Base-by-base conservation (phyloP, 1,140 invertebrate species). In the Zaprionus taronus region DNA sequence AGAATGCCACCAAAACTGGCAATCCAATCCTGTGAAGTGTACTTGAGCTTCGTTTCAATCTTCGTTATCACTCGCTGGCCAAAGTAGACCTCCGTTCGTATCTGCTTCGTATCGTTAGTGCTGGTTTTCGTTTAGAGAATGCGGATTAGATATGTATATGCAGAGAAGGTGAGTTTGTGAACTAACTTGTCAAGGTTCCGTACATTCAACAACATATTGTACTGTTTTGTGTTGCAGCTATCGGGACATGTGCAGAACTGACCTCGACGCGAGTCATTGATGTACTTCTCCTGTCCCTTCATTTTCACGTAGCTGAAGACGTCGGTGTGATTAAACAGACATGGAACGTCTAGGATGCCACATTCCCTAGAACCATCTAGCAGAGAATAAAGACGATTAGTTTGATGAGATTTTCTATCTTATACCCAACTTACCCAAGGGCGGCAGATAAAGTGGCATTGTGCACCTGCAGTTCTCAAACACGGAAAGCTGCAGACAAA, bases 1-100 rank as follows among this genome's bases (percentile, higher is more conserved):
- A 93, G 64, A 20, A 93, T 91, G n/a, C 93, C 91, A 5, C 93
- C 93, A 68, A 93, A 92, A 15, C 81, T 77, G 11, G 79, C 81
- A 11, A 91, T 6, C 49, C 79, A 64, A 72, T 91, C 80, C 7
- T 80, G 26, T 34, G 68, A 51, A 0, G 77, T 83, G 51, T 91
- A 81, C 44, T 79, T 79, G 0, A 89, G 56, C 22, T 80, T 80
- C 2, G 89, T 89, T 5, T 73, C 60, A 17, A 91, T 83, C 63
- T 83, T 91, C 6, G 82, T 89, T 34, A 91, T 64, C 2, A 83
- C 72, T 1, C 79, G 72, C 24, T 85, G 74, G 31, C 72, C 71
- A 34, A 80, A 91, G 63, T 83, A 81, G 6, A 91, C 67, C 28
- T 91, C 80, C 0, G 63, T 67, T 9, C 64, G 76, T 5, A 91